Percentiles rank a stretch among this genome's conserved stretches.
These are phyloP conservation scores for Aurelia sp. DNA, from an alignment of 30 jellyfish, hydroid and myxozoan genomes.

Conservation along the genomic window DNA sequence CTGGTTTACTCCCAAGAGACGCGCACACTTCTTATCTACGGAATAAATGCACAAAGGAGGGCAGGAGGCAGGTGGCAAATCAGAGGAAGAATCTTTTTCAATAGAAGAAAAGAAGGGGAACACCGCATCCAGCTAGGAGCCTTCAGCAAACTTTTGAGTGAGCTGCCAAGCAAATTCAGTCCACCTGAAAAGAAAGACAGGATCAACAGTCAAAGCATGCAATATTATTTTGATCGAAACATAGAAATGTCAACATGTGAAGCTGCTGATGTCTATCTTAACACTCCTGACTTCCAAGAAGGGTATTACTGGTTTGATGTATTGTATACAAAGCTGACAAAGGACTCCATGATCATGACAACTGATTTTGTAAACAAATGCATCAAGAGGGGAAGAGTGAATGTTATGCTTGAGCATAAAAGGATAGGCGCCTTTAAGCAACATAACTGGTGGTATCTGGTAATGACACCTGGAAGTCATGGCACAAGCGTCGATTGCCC, in stretches of 20 bases:
- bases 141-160: not conserved
- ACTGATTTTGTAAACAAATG: constrained; percentile 30
- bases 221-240: constrained; percentile 38
- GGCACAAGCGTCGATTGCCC: too few relatives aligned
- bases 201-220: not conserved
- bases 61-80: constrained; percentile 14
- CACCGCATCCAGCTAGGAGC: constrained; percentile 8
- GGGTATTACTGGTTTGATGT: constrained; percentile 13
- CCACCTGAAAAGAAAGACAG: constrained; percentile 19
- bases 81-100: constrained; percentile 36
- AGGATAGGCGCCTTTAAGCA: not conserved
- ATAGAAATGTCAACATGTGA: constrained; percentile 16
- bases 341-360: constrained; percentile 15
- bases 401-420: not conserved
- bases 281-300: constrained; percentile 46
- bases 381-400: constrained; percentile 12
- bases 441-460: not conserved
- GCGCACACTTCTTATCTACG: constrained; percentile 21
- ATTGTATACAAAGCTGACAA: constrained; percentile 1
- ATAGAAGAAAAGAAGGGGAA: constrained; percentile 21
- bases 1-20: constrained; percentile 30
- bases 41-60: not conserved
- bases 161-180: constrained; percentile 2
- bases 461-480: not conserved
- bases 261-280: constrained; percentile 1